Evolutionary conservation across 2,888 invertebrate species (phyloP).

Genomic region (Zaprionus bogoriensis): DNA sequence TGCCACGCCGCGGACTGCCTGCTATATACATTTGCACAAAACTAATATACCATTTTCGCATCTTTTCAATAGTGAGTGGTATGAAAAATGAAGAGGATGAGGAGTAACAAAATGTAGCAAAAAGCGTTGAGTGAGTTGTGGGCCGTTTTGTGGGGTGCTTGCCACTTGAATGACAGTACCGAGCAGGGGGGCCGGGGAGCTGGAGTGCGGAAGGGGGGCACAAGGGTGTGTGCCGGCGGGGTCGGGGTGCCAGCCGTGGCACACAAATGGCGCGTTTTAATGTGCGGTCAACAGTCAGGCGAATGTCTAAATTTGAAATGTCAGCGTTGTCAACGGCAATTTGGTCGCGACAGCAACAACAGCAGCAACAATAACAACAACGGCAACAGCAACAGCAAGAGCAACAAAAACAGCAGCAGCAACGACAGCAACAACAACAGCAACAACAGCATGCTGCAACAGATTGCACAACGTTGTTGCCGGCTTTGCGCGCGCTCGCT

Average conservation of each 20-base stretch:
- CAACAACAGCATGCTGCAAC: constrained; percentile 29
- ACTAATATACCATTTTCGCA: no score
- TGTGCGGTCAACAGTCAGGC: constrained; percentile 74
- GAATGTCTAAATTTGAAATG: constrained; percentile 74
- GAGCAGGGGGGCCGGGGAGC: neutral
- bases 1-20: no score
- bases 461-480: constrained; percentile 41
- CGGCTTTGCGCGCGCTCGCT: constrained; percentile 1
- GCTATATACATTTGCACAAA: no score
- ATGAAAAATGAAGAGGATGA: no score
- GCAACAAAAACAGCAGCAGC: no score
- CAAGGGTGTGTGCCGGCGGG: neutral
- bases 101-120: constrained; percentile 49
- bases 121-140: constrained; percentile 33
- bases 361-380: no score
- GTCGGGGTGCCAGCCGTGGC: constrained; percentile 49
- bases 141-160: constrained; percentile 5
- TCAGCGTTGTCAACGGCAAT: constrained; percentile 71
- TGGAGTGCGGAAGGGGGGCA: neutral
- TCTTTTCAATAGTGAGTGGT: no score
- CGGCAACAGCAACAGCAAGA: constrained; percentile 18
- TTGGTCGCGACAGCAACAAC: constrained; percentile 32
- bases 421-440: constrained; percentile 22
- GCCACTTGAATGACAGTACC: constrained; percentile 9
- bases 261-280: constrained; percentile 69